Percentiles rank a stretch among this genome's conserved stretches.
These are phyloP conservation scores for Limnephilus rhombicus DNA, from an alignment of 2,888 invertebrate genomes.

Conservation along the genomic window DNA sequence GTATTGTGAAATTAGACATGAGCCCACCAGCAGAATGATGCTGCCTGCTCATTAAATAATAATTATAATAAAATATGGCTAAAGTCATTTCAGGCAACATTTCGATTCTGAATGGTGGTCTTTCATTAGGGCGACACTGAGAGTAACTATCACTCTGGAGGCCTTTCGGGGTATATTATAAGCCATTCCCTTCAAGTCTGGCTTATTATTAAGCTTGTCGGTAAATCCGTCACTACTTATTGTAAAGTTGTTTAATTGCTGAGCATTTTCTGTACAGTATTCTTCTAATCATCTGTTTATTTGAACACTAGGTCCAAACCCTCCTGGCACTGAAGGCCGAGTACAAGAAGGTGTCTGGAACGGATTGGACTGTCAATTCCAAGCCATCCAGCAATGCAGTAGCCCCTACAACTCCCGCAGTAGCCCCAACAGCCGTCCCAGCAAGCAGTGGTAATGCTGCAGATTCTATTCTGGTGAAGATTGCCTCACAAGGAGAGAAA, in stretches of 20 bases:
- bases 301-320: conserved; percentile 68
- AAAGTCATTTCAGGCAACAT: too few species aligned
- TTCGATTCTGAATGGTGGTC: too few species aligned
- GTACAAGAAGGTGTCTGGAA: conserved; percentile 82
- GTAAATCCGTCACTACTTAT: not conserved
- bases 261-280: not conserved
- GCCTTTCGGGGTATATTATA: too few species aligned
- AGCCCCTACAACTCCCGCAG: conserved; percentile 51
- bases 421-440: conserved; percentile 6
- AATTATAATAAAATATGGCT: too few species aligned
- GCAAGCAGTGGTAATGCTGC: conserved; percentile 49
- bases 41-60: too few species aligned
- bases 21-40: too few species aligned
- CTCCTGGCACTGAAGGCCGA: conserved; percentile 82
- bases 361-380: conserved; percentile 75
- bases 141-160: too few species aligned
- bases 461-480: conserved; percentile 69
- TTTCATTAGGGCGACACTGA: too few species aligned
- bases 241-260: not conserved
- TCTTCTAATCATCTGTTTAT: not conserved
- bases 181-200: too few species aligned
- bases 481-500: conserved; percentile 82
- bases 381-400: conserved; percentile 31
- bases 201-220: too few species aligned
- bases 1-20: too few species aligned